Base-by-base conservation (phyloP, 2,888 invertebrate species). In the Coremacera marginata region DNA sequence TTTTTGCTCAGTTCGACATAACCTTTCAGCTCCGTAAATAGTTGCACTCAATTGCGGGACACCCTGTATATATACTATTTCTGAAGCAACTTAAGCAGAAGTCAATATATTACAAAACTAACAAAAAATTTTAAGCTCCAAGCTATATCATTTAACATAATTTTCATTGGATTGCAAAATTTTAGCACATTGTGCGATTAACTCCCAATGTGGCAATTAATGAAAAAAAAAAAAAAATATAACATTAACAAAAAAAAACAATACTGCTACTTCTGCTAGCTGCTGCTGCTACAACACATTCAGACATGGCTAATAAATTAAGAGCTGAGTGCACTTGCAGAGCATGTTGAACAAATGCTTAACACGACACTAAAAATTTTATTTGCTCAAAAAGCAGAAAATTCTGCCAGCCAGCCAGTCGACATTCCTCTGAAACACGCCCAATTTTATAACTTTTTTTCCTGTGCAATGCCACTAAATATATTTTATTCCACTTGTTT, bases 361-460 rank as follows among this genome's bases (percentile, higher is more conserved):
- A 81, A 84, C 87, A 84, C 79, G 82, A 81, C 81, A 83, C 84
- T 85, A 79, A 82, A 84, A 82, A 79, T 82, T 83, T 81, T 73
- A 82, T 80, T 75, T 76, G 34, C 34, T 25, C 9, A 16, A 31
- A 16, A 14, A 51, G 44, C 9, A 44, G 60, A 60, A 25, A 60
- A 37, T 14, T 44, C 37, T 34, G 37, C 44, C 67, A 65, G 9
- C 4, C 37, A n/a, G 37, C 65, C 65, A 31, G n/a, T 34, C 37
- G 49, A 7, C 16, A 19, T n/a, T 9, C 44, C 34, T 22, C 67
- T 22, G 11, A 3, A 11, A 16, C 37, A 8, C 37, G 22, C 8
- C 67, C 34, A 37, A 37, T 31, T 37, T 31, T 11, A 31, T 19
- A 8, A 22, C 22, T 34, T 37, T 65, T 65, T 65, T 37, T 31